Evolutionary conservation across 1,140 invertebrate species (phyloP).

Genomic region (Olivierus martensii): DNA sequence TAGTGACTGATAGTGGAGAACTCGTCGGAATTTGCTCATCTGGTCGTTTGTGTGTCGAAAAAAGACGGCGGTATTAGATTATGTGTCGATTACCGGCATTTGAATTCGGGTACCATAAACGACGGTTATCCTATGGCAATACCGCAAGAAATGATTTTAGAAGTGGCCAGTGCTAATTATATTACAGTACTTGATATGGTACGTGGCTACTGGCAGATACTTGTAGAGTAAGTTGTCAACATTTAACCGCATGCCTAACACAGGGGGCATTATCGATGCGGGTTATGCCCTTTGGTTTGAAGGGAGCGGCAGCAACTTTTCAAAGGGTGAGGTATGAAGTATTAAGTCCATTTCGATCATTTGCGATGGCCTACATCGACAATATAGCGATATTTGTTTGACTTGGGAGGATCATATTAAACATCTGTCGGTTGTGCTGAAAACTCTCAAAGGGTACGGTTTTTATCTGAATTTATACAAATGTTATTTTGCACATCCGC

Average conservation of each 20-base stretch:
- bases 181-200: neutral
- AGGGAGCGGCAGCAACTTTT: neutral
- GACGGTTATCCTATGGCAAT: conserved; percentile 29
- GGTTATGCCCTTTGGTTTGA: neutral
- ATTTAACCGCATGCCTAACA: neutral
- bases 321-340: neutral
- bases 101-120: conserved; percentile 31
- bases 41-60: conserved; percentile 33
- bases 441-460: no score
- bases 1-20: no score
- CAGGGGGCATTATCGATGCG: neutral
- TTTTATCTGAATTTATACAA: no score
- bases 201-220: neutral
- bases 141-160: conserved; percentile 20
- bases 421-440: no score
- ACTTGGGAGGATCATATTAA: no score
- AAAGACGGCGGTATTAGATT: conserved; percentile 30
- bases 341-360: neutral
- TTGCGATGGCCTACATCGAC: no score
- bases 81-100: conserved; percentile 33
- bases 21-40: conserved; percentile 23
- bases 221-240: neutral
- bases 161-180: conserved; percentile 19
- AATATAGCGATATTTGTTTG: no score
- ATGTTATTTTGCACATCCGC: no score